Evolutionary conservation across 2,797 vertebrate genomes (phyloP), one percentile per base, ranked within the genome.

Genomic region (Apodemus agrarius): DNA sequence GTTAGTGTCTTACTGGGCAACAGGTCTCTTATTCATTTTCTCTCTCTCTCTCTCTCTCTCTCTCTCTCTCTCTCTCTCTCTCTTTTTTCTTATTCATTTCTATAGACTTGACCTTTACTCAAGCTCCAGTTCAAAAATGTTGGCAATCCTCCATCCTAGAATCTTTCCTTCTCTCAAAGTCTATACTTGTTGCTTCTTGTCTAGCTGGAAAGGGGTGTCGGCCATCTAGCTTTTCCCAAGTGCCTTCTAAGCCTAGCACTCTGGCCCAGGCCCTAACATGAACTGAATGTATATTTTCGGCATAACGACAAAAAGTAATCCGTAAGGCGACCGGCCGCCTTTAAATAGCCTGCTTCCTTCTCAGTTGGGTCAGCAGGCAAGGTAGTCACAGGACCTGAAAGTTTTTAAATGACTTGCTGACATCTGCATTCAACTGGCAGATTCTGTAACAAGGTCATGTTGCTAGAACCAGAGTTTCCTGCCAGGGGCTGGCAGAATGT

Each of bases 371-470:
- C 91, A 93, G 43, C 34, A 87, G 13, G 34, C 34, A 87, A 26
- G n/a, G 19, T 59, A 74, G 76, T 96, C 75, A 89, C 1, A 72
- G 31, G 76, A 93, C 69, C 85, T 91, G 79, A 72, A 89, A 1
- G 34, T 75, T 91, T 95, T 87, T 54, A 75, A 90, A 63, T n/a
- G 89, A 91, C 91, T 91, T 86, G 79, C 95, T 93, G 93, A 90
- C 83, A 81, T 29, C 63, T 78, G 49, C 90, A 80, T 95, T 89
- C 85, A 72, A 76, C 59, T 46, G 65, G 82, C 43, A 87, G 92
- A 91, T 96, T 89, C 69, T 59, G 67, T 85, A 76, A 91, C 83
- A 94, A 96, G 82, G 69, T 97, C 96, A 90, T 46, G 83, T 89
- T 95, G 76, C 95, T 95, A 12, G 69, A 86, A 89, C n/a, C 49